A percentile compares a stretch with the other conserved stretches of the same genome.
Evolutionary conservation across 2,888 invertebrate genomes (phyloP).

Genomic region (Tipula confusa): DNA sequence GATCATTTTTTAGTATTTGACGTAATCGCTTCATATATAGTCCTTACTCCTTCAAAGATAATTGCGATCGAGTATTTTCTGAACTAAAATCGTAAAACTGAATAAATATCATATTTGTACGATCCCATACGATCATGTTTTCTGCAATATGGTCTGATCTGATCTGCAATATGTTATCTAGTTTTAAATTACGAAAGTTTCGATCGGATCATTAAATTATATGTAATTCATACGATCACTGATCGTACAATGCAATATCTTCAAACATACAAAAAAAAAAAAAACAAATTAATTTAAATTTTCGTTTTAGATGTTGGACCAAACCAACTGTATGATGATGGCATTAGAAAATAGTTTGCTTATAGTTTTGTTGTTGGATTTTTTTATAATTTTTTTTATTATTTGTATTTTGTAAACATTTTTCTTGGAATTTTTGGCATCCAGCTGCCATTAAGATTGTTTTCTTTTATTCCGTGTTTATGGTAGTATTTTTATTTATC

Average conservation of each 20-base stretch:
- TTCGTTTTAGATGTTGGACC: not conserved
- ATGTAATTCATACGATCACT: not conserved
- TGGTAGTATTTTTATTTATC: not conserved
- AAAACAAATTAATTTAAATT: slow-evolving; percentile 6
- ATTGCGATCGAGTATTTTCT: no score
- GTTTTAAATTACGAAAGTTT: not conserved
- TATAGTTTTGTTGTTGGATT: slow-evolving; percentile 3
- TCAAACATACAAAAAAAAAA: not conserved
- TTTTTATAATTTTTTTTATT: not conserved
- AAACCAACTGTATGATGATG: slow-evolving; percentile 25
- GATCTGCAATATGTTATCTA: not conserved
- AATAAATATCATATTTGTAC: no score
- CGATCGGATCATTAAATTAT: not conserved
- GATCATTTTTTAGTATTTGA: no score
- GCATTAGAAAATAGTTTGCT: slow-evolving; percentile 25
- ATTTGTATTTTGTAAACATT: not conserved
- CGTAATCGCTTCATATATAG: no score
- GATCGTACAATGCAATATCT: not conserved
- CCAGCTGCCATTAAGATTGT: slow-evolving; percentile 28
- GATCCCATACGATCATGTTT: no score
- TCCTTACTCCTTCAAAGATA: no score
- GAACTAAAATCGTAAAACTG: no score
- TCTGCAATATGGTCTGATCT: no score
- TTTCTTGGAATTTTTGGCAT: slow-evolving; percentile 31
- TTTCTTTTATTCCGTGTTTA: slow-evolving; percentile 26